Evolutionary conservation across 2,113 vertebrate genomes (phyloP), one percentile per base, ranked within the genome.

Genomic region (Microtus richardsoni): DNA sequence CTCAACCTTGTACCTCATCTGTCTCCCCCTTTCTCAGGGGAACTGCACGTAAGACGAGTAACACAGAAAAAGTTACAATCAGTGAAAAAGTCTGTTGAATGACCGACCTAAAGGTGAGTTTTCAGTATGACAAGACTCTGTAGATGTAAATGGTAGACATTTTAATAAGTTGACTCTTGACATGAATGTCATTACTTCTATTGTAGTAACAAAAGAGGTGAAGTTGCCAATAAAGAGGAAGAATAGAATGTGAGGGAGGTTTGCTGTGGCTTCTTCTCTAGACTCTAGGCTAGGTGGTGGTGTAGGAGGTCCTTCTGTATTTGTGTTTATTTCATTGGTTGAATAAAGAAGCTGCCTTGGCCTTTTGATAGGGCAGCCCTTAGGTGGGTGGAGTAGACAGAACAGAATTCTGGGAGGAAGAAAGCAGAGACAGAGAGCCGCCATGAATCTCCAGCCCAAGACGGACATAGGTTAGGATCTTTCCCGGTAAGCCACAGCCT

Each of bases 21-120:
- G 30, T 89, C 84, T 94, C 64, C 88, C 95, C 94, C 12, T 94
- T 97, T 97, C 97, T 97, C 94, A 97, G 89, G 92, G 66, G 90
- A 85, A 96, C 66, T 58, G 49, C 88, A 93, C 71, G 26, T 94
- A 93, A 91, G 85, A 10, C 94, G 88, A 95, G 39, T 47, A 94
- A 98, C 94, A 94, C 80, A 93, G 92, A 74, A 90, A 94, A 87
- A 88, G 41, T 87, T 74, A 91, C 91, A 47, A 11, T 44, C 36
- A 22, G 47, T 96, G 93, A 84, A 52, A 66, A 97, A 75, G 49
- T 64, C 16, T 88, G 16, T 85, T 94, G 80, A 74, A 90, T 86
- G 86, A 75, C 58, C 33, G 79, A 79, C 58, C n/a, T 64, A 86
- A 94, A 96, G 94, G 96, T 98, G 96, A 96, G 96, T 97, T 88